Base-by-base conservation (phyloP, 2,113 vertebrate genomes). In the Corythoichthys intestinalis region DNA sequence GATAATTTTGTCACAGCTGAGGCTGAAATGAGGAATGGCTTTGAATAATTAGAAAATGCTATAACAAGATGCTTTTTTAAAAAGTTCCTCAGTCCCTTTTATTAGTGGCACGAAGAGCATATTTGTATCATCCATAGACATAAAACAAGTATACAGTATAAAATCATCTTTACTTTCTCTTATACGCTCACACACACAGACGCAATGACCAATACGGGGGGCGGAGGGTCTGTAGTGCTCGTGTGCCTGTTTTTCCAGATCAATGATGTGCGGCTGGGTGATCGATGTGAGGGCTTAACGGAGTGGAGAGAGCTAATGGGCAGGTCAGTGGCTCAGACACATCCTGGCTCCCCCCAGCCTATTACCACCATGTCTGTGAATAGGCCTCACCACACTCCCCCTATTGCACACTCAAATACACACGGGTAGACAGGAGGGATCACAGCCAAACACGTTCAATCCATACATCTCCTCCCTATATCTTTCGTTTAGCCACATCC, bases 241-340 rank as follows among this genome's bases (percentile, higher is more conserved):
- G 91, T 84, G 87, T 89, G 90, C 90, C 93, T 91, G 88, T 87
- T 95, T 94, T 94, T 92, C 91, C 88, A 86, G 92, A 93, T 94
- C 90, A 91, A 90, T 94, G 92, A 90, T 90, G 89, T 92, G 80
- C 85, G 82, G 88, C 88, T 88, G 85, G 82, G 83, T 82, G 92
- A 93, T 93, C 89, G 86, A 92, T 93, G 93, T 86, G 87, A 85
- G 87, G 87, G 87, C 85, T 92, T 75, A 75, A 85, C 78, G 79
- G 84, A 85, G 85, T 86, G 84, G 87, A 90, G 77, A 54, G 71
- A 74, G 86, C 80, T 91, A 85, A 89, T 86, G 69, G 88, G 84
- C 86, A 74, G 67, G 88, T 83, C 86, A 87, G 85, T 75, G 85
- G 85, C 69, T 64, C 87, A 89, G 1, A 69, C 76, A 75, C 69